Conservation (phyloP, 2,113 vertebrate genomes). For the Merops nubicus region DNA sequence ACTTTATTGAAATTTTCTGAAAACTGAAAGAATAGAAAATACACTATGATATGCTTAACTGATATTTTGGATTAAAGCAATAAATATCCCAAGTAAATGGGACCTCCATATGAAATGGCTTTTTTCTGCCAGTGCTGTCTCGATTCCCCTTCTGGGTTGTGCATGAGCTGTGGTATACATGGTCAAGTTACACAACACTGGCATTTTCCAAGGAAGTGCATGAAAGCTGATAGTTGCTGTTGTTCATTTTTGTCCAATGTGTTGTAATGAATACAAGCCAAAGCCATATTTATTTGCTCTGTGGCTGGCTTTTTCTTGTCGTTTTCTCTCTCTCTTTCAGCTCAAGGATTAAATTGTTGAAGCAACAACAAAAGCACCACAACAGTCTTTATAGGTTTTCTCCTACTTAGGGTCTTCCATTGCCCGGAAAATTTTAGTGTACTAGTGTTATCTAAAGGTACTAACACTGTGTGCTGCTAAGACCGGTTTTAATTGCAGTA, state of each 20-base stretch:
- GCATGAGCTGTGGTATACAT: background rate
- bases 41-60: background rate
- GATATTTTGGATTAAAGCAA: conserved; percentile 19
- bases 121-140: background rate
- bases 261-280: conserved; percentile 14
- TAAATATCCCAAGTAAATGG: conserved; percentile 4
- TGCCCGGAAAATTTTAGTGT: background rate
- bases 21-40: conserved; percentile 49
- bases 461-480: background rate
- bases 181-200: conserved; percentile 36
- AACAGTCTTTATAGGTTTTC: background rate
- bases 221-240: conserved; percentile 34
- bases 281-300: conserved; percentile 33
- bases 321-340: conserved; percentile 14
- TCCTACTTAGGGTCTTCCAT: background rate
- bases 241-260: conserved; percentile 38
- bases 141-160: background rate
- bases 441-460: background rate
- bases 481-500: background rate
- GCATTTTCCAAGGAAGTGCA: conserved; percentile 26
- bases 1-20: conserved; percentile 44
- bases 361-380: background rate
- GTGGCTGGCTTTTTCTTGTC: conserved; percentile 6
- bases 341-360: background rate
- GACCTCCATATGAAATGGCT: background rate